A percentile compares a stretch with the other conserved stretches of the same genome.
Evolutionary conservation across 2,113 vertebrate species (phyloP).

Genomic region (Hydrochoerus hydrochaeris): DNA sequence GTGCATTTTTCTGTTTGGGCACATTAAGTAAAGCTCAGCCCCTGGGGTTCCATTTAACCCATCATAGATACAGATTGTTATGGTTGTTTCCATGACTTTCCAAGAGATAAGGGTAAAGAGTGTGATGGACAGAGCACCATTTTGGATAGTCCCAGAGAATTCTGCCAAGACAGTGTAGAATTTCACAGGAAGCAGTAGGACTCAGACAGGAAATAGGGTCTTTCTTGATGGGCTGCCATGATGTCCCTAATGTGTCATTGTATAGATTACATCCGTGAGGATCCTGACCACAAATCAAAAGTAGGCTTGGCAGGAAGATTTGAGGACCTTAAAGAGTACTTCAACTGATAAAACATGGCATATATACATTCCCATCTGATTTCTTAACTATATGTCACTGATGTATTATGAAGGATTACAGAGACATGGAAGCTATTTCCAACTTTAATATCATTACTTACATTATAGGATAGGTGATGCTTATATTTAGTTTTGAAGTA

Average conservation of each 20-base stretch:
- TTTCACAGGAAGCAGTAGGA: background rate
- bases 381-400: conserved; percentile 21
- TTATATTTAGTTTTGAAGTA: background rate
- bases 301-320: background rate
- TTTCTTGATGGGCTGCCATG: background rate
- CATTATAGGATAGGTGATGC: accelerated
- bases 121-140: background rate
- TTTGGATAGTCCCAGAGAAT: background rate
- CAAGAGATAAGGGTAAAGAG: background rate
- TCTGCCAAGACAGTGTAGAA: background rate
- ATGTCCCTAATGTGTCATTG: accelerated
- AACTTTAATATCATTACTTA: conserved; percentile 65
- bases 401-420: background rate
- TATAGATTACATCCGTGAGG: background rate
- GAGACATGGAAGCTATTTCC: conserved; percentile 13
- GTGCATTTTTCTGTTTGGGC: background rate
- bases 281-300: background rate
- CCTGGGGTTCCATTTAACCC: background rate
- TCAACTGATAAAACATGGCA: background rate
- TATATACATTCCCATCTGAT: background rate
- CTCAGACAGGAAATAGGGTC: background rate
- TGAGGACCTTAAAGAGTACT: background rate
- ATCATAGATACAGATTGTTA: background rate
- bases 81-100: background rate
- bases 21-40: background rate